phyloP scores from a whole-genome alignment of 2,888 invertebrate genomes.

The Callimorpha dominula region DNA sequence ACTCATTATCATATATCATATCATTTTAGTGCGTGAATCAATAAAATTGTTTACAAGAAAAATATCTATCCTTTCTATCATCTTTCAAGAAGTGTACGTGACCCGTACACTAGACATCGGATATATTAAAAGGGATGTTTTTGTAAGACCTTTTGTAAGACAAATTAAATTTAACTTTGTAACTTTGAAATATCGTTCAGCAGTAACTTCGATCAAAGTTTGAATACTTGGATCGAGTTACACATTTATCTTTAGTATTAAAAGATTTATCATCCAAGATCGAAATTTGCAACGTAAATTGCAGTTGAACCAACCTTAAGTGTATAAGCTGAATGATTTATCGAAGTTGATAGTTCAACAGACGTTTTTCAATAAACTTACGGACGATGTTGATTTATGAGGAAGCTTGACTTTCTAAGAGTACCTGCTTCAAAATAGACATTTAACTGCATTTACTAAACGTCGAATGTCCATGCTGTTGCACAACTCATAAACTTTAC shows the following conservation, averaged over 20 bases:
- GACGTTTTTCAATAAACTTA: background rate
- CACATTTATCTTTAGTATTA: conserved; percentile 1
- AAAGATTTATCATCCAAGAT: background rate
- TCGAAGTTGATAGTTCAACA: background rate
- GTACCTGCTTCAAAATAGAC: too few relatives aligned
- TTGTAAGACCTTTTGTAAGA: too few relatives aligned
- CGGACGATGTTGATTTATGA: background rate
- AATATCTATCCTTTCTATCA: too few relatives aligned
- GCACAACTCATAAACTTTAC: background rate
- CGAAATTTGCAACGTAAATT: background rate
- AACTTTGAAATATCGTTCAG: background rate
- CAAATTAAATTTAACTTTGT: too few relatives aligned
- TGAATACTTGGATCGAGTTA: background rate
- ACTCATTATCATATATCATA: too few relatives aligned
- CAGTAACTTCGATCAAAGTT: background rate
- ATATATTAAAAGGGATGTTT: too few relatives aligned
- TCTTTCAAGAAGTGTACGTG: too few relatives aligned
- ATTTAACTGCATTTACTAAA: background rate
- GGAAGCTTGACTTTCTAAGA: background rate
- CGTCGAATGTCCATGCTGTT: background rate
- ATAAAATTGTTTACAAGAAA: too few relatives aligned
- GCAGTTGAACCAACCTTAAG: background rate
- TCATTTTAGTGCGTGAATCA: too few relatives aligned
- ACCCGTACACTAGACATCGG: too few relatives aligned
- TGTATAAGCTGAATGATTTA: background rate